These are phyloP conservation scores for Xenops minutus DNA, from an alignment of 2,797 vertebrate genomes.

Conservation along the genomic window DNA sequence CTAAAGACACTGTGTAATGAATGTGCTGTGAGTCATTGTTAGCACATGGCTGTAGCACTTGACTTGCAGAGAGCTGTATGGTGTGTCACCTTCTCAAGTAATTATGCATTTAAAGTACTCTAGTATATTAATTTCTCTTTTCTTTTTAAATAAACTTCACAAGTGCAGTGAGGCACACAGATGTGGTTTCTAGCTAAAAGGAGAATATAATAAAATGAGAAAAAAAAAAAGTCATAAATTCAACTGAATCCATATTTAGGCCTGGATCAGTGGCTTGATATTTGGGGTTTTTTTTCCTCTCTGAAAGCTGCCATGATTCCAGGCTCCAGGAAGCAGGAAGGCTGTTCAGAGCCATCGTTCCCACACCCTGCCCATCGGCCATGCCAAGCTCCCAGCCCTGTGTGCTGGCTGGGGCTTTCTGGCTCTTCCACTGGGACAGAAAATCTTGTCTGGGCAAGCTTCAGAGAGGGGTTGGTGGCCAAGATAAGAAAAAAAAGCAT, in stretches of 20 bases:
- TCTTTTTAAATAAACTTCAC: not conserved
- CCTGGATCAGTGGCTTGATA: not conserved
- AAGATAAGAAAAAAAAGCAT: slow-evolving; percentile 25
- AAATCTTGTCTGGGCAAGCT: slow-evolving; percentile 39
- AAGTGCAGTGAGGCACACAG: not conserved
- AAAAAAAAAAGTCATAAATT: not conserved
- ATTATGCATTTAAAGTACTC: not conserved
- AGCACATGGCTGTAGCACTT: not conserved
- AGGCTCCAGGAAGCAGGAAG: not conserved
- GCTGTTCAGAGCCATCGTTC: not conserved
- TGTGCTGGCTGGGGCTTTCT: not conserved
- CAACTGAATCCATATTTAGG: not conserved
- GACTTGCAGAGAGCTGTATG: slow-evolving; percentile 1
- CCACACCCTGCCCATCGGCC: slow-evolving; percentile 28
- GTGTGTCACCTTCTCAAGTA: not conserved
- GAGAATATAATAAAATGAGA: not conserved
- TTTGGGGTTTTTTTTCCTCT: accelerated
- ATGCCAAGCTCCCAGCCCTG: not conserved
- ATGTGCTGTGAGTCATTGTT: not conserved
- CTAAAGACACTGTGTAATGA: not conserved
- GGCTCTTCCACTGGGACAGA: slow-evolving; percentile 9
- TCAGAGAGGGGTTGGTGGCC: not conserved
- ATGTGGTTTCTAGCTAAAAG: not conserved
- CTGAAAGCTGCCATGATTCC: not conserved
- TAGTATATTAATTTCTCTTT: not conserved